These are phyloP conservation scores for Penelope pileata DNA, from an alignment of 2,113 vertebrate genomes.

Conservation along the genomic window DNA sequence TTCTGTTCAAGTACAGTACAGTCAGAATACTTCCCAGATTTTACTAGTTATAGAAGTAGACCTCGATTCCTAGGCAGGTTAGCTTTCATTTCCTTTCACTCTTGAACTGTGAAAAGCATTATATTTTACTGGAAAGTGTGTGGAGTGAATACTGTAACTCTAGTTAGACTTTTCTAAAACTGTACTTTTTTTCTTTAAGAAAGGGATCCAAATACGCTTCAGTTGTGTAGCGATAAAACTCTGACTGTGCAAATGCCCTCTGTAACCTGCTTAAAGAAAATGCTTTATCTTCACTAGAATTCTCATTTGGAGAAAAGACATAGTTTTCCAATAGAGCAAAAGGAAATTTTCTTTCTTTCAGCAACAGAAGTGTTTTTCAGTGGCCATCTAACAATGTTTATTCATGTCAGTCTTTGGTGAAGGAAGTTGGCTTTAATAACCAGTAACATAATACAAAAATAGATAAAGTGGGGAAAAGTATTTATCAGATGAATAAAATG, in stretches of 20 bases:
- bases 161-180: too few species aligned
- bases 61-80: neutral
- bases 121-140: neutral
- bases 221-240: neutral
- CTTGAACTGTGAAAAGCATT: neutral
- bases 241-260: neutral
- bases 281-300: neutral
- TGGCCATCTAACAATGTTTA: neutral
- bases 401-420: neutral
- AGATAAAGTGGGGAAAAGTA: neutral
- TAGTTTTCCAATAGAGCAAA: constrained; percentile 24
- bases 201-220: neutral
- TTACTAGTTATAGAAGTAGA: neutral
- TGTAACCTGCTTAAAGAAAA: neutral
- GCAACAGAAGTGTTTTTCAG: neutral
- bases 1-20: neutral
- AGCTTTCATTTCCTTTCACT: neutral
- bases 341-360: neutral
- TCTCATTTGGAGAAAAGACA: neutral
- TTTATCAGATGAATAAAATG: neutral
- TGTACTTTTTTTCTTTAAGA: neutral
- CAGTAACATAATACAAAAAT: neutral
- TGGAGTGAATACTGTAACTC: neutral
- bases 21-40: neutral
- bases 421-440: neutral